Conservation (phyloP, 2,113 vertebrate species). For the Platichthys flesus region DNA sequence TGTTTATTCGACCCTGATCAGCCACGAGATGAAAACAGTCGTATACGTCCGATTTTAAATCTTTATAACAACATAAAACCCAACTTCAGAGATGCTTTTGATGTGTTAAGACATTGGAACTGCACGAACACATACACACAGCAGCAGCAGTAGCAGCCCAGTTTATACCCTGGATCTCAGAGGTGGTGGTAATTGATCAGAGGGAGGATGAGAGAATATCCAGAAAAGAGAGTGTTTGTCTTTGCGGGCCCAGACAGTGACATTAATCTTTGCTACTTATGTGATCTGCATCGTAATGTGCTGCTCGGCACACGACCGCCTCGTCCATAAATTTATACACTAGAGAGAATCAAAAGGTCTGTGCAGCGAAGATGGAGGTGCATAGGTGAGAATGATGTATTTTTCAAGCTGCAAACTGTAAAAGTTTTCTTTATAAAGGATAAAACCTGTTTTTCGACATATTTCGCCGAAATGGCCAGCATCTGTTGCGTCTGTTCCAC, state of each 20-base stretch:
- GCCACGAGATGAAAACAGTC: neutral
- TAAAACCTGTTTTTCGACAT: neutral
- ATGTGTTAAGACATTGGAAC: neutral
- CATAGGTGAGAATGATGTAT: neutral
- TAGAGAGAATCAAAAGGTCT: neutral
- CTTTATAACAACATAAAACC: neutral
- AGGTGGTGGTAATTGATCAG: conserved; percentile 54
- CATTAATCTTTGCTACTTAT: conserved; percentile 68
- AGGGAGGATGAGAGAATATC: conserved; percentile 57
- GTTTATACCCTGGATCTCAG: conserved; percentile 26
- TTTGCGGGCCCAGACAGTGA: conserved; percentile 63
- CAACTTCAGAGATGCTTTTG: neutral
- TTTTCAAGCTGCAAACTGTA: neutral
- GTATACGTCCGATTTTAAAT: neutral
- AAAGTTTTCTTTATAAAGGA: neutral
- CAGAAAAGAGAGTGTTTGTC: conserved; percentile 68
- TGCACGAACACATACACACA: neutral
- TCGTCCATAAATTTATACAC: conserved; percentile 1
- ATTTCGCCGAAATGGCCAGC: neutral
- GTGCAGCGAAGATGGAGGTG: neutral
- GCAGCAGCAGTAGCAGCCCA: neutral
- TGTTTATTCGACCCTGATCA: neutral
- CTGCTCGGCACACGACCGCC: conserved; percentile 44
- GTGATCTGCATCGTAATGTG: conserved; percentile 65
- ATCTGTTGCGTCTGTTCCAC: too few relatives aligned